phyloP scores from a whole-genome alignment of 2,113 vertebrate species.

The Prochilodus magdalenae region DNA sequence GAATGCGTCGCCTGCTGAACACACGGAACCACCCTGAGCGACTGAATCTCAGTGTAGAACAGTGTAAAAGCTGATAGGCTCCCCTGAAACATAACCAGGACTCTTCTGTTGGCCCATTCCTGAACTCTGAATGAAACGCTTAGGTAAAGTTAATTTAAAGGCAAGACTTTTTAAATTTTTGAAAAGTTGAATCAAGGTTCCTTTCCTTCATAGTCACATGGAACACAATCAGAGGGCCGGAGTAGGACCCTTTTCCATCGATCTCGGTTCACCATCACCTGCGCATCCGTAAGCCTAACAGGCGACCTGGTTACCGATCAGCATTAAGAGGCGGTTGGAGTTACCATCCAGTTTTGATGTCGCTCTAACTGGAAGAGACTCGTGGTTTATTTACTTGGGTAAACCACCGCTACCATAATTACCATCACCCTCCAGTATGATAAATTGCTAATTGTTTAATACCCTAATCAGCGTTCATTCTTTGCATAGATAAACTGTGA shows the following conservation, averaged over 20 bases:
- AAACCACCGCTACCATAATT: slow-evolving; percentile 96
- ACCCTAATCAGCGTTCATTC: slow-evolving; percentile 98
- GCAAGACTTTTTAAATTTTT: too few relatives aligned
- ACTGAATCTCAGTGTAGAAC: too few relatives aligned
- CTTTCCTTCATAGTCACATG: too few relatives aligned
- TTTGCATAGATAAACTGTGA: slow-evolving; percentile 95
- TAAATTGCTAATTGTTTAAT: slow-evolving; percentile 99
- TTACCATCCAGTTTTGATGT: slow-evolving; percentile 44
- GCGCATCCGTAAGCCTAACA: neutral
- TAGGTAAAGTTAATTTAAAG: too few relatives aligned
- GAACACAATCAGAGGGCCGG: too few relatives aligned
- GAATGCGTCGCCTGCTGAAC: too few relatives aligned
- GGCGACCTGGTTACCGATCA: slow-evolving; percentile 1
- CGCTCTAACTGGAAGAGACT: slow-evolving; percentile 88
- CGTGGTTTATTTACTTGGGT: slow-evolving; percentile 93
- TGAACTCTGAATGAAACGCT: too few relatives aligned
- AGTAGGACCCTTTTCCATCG: neutral
- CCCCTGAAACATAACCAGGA: too few relatives aligned
- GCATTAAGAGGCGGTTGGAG: slow-evolving; percentile 12
- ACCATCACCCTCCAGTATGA: slow-evolving; percentile 95
- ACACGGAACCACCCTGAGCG: too few relatives aligned
- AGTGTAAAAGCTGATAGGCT: too few relatives aligned
- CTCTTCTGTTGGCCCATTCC: too few relatives aligned
- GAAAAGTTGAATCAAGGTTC: too few relatives aligned
- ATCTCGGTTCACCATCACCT: slow-evolving; percentile 16